A percentile compares a stretch with the other conserved stretches of the same genome.
Evolutionary conservation across 2,888 invertebrate genomes (phyloP).

Genomic region (Oeneis ivallda): DNA sequence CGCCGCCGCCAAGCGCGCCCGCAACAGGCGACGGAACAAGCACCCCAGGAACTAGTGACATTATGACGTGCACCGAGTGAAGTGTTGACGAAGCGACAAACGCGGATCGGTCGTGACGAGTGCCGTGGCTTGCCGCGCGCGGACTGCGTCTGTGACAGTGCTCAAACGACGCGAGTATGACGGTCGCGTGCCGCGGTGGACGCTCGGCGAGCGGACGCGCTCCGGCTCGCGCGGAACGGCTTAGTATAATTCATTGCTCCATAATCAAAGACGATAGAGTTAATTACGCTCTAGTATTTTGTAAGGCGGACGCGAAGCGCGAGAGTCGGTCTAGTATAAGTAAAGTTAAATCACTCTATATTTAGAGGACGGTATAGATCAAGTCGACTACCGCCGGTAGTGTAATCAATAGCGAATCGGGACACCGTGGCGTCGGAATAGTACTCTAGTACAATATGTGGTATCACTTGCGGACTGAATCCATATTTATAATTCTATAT

Average conservation of each 20-base stretch:
- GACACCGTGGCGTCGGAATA: constrained; percentile 42
- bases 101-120: neutral
- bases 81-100: too few species aligned
- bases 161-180: neutral
- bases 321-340: constrained; percentile 43
- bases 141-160: neutral
- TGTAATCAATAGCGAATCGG: constrained; percentile 38
- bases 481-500: constrained; percentile 78
- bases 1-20: constrained; percentile 8
- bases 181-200: constrained; percentile 19
- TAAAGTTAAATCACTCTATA: constrained; percentile 44
- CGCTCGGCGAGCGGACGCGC: constrained; percentile 7
- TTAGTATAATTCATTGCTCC: constrained; percentile 43
- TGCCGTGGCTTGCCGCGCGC: neutral
- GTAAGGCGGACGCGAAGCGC: constrained; percentile 39
- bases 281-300: constrained; percentile 41
- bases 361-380: constrained; percentile 33
- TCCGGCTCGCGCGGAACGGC: constrained; percentile 21
- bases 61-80: constrained; percentile 19
- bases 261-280: constrained; percentile 40
- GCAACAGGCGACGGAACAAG: constrained; percentile 18
- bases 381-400: constrained; percentile 32
- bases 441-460: constrained; percentile 42
- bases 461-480: constrained; percentile 59
- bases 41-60: constrained; percentile 10